Conservation (phyloP, 2,113 vertebrate genomes). For the pig (Sus scrofa) region DNA sequence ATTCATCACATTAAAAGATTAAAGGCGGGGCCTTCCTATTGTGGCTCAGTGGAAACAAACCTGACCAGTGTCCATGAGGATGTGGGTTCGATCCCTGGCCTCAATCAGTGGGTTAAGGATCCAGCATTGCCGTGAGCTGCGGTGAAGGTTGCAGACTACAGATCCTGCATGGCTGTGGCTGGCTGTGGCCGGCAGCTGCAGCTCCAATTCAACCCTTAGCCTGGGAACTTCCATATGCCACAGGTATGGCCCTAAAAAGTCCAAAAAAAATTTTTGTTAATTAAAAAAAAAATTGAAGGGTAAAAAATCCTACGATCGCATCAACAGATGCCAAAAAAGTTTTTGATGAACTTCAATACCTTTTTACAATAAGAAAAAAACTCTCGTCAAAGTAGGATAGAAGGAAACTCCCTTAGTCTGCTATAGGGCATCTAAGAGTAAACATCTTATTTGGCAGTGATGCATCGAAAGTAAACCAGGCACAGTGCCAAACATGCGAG, state of each 20-base stretch:
- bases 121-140: not conserved
- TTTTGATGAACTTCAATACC: slow-evolving; percentile 25
- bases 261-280: too few species aligned
- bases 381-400: not conserved
- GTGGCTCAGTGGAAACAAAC: too few species aligned
- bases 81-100: too few species aligned
- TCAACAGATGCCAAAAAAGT: not conserved
- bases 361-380: slow-evolving; percentile 1
- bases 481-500: not conserved
- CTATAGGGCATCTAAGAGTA: not conserved
- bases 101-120: too few species aligned
- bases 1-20: slow-evolving; percentile 33
- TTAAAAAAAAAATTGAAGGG: slow-evolving; percentile 7
- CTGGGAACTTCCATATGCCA: too few species aligned
- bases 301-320: not conserved
- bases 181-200: too few species aligned
- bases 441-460: not conserved
- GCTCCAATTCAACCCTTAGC: too few species aligned
- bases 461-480: not conserved
- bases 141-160: too few species aligned
- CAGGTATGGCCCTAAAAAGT: not conserved
- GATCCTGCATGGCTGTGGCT: too few species aligned
- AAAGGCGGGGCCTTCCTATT: not conserved
- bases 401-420: not conserved
- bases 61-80: too few species aligned